Conservation (phyloP, 2,113 vertebrate species). For the Myrmophylax atrothorax region DNA sequence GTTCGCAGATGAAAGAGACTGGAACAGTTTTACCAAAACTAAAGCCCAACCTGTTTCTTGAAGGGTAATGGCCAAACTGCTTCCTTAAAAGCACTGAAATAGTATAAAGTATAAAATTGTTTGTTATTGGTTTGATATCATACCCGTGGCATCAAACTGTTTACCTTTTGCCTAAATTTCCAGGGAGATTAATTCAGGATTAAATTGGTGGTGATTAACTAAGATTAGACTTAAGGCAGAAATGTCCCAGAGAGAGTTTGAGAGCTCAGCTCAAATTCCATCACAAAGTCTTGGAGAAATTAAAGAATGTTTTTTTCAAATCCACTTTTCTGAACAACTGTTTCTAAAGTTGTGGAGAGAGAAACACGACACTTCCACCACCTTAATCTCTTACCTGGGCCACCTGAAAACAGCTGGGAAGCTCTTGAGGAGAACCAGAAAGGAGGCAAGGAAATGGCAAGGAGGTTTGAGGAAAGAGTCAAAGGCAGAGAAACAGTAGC, state of each 20-base stretch:
- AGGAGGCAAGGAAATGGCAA: neutral
- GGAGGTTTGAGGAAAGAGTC: neutral
- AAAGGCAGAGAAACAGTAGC: neutral
- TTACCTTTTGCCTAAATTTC: constrained; percentile 28
- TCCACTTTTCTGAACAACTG: neutral
- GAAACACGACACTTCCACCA: neutral
- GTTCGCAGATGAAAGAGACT: neutral
- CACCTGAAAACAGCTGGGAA: neutral
- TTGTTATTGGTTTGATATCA: neutral
- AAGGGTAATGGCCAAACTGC: neutral
- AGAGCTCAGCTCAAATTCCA: neutral
- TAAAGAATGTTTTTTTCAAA: neutral
- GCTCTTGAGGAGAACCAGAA: neutral
- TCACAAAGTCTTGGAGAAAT: neutral
- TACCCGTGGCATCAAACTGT: neutral
- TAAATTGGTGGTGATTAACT: constrained; percentile 52
- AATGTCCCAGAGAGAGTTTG: neutral
- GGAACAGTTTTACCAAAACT: neutral
- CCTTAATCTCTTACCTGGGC: neutral
- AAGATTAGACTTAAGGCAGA: neutral
- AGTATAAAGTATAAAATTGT: neutral
- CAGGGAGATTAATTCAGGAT: constrained; percentile 14
- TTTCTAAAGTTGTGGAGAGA: neutral
- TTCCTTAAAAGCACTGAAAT: neutral
- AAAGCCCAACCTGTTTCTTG: neutral